Evolutionary conservation across 2,113 vertebrate genomes (phyloP).

Genomic region (Carlito syrichta): DNA sequence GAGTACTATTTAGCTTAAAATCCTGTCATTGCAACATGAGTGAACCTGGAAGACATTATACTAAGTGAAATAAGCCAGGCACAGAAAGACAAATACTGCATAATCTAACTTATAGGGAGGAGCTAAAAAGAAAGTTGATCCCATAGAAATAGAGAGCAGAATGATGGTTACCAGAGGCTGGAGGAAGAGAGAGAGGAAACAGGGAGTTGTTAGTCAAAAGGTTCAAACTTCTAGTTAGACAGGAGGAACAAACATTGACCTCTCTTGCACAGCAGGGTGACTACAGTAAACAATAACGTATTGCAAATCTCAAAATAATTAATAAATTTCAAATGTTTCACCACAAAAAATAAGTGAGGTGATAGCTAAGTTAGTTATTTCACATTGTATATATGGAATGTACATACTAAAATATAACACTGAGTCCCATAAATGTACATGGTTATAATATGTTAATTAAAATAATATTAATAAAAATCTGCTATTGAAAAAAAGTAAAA

Average conservation of each 20-base stretch:
- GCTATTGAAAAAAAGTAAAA: not conserved
- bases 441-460: not conserved
- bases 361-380: not conserved
- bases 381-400: not conserved
- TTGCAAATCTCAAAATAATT: not conserved
- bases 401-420: not conserved
- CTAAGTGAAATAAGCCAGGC: not conserved
- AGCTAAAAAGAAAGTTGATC: not conserved
- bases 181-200: too few relatives aligned
- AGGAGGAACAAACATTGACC: not conserved
- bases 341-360: not conserved
- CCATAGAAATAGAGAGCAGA: not conserved
- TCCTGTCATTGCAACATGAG: not conserved
- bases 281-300: not conserved
- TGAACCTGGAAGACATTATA: not conserved
- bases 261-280: not conserved
- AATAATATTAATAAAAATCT: not conserved
- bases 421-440: not conserved
- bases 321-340: not conserved
- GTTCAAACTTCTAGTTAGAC: not conserved
- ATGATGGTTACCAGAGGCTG: not conserved
- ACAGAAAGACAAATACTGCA: not conserved
- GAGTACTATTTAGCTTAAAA: not conserved
- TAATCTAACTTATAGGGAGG: not conserved
- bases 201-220: not conserved